Base-by-base conservation (phyloP, 2,797 vertebrate species). In the Notolabrus celidotus region DNA sequence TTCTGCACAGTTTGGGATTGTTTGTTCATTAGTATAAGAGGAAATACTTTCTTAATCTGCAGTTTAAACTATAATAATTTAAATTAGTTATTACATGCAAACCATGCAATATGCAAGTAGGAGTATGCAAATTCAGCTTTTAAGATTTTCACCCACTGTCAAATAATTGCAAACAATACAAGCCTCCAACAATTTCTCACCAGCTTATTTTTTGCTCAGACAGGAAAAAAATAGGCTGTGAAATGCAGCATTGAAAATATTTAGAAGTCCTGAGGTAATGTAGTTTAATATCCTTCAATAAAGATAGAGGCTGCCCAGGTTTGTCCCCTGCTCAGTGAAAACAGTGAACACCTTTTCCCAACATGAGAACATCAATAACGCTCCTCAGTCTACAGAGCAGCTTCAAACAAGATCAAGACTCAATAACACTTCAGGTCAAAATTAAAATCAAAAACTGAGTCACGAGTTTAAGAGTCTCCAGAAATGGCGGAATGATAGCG, bases 381-480 rank as follows among this genome's bases (percentile, higher is more conserved):
- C 41, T 53, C 62, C 51, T 51, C 62, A 49, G 60, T 60, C 66
- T 9, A n/a, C 12, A 9, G 36, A 20, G 54, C 20, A 64, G 45
- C 79, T 83, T 80, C 74, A 77, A 78, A 82, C 45, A 67, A 46
- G 63, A 77, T 68, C 59, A 33, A 77, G 60, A 85, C 80, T 85
- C 84, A 83, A 67, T 69, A 84, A 81, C 60, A 74, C 64, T 77
- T 51, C 29, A 81, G 75, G 79, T 88, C 70, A 80, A 83, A 82
- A 77, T 85, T 63, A 83, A 86, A 86, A 79, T 70, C 31, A 63
- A 62, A 86, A 82, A 51, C 50, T 22, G n/a, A 68, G 57, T 67
- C 65, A 72, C 49, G 80, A 77, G 68, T 81, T 66, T 31, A 68
- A 77, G 54, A 76, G 52, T 77, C 38, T 65, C 43, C 36, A 64